Conservation (phyloP, 2,797 vertebrate species). For the Carduelis carduelis region DNA sequence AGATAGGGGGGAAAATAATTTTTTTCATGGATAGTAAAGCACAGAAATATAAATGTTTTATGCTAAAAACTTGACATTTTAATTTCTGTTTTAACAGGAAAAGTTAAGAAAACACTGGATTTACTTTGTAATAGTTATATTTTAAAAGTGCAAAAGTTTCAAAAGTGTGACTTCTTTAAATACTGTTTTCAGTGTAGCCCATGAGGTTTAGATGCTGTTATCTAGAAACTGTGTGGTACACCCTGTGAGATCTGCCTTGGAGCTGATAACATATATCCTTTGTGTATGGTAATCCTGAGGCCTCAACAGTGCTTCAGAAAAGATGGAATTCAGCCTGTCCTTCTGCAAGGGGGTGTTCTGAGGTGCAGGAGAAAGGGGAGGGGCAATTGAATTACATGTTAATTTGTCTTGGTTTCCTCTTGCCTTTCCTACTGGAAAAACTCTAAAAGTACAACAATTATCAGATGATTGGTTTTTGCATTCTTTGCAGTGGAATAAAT, state of each 20-base stretch:
- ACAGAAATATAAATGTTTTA: neutral
- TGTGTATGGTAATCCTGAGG: neutral
- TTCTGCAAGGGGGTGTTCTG: neutral
- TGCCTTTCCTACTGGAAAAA: neutral
- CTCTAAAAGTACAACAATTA: neutral
- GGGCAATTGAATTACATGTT: accelerated
- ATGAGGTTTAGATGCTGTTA: neutral
- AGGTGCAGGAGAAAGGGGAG: neutral
- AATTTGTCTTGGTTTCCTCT: neutral
- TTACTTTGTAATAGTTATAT: neutral
- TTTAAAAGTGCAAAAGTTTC: neutral
- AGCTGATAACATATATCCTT: neutral
- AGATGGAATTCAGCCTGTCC: neutral
- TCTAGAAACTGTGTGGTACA: neutral
- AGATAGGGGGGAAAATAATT: neutral
- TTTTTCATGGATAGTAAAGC: accelerated
- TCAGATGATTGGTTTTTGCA: neutral
- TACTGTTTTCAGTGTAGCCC: neutral
- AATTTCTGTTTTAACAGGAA: neutral
- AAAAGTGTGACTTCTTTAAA: neutral
- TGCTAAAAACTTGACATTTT: neutral
- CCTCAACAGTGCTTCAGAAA: neutral
- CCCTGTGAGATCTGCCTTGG: neutral
- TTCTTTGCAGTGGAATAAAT: neutral
- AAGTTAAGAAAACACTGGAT: neutral